Evolutionary conservation across 2,888 invertebrate genomes (phyloP).

Genomic region (Xanthia togata): DNA sequence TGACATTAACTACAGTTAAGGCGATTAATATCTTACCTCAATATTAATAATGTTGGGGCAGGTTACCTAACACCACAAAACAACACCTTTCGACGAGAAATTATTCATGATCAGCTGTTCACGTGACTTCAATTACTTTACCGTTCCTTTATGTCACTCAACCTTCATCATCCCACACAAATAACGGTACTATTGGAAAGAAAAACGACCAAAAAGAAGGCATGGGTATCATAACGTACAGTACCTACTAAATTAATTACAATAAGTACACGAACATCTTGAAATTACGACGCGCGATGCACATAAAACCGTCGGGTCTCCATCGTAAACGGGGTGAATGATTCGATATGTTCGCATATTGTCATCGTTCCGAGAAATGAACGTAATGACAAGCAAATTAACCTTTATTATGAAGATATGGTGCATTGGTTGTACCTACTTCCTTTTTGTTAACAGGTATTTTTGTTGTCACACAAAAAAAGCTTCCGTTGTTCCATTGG

Average conservation of each 20-base stretch:
- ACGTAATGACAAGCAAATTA: conserved; percentile 81
- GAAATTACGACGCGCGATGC: conserved; percentile 74
- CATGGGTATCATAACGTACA: conserved; percentile 58
- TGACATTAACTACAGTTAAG: no score
- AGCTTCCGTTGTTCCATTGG: neutral
- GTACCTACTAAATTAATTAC: conserved; percentile 80
- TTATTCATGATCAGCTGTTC: neutral
- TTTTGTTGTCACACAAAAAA: conserved; percentile 18
- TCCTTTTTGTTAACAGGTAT: conserved; percentile 48
- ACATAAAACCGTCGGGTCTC: conserved; percentile 76
- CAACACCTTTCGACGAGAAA: neutral
- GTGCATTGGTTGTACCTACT: conserved; percentile 33
- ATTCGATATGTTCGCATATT: conserved; percentile 81
- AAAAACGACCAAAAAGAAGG: conserved; percentile 20
- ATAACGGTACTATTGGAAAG: conserved; percentile 44
- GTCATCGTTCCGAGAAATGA: conserved; percentile 80
- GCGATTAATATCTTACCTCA: no score
- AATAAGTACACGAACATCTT: conserved; percentile 66
- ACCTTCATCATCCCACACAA: conserved; percentile 16
- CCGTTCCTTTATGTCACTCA: conserved; percentile 8
- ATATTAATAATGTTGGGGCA: neutral
- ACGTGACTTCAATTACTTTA: neutral
- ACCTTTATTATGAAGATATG: conserved; percentile 77
- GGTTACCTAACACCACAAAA: neutral
- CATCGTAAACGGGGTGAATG: conserved; percentile 86